These are phyloP conservation scores for Thaumatotibia leucotreta DNA, from an alignment of 1,140 invertebrate genomes.

Conservation along the genomic window DNA sequence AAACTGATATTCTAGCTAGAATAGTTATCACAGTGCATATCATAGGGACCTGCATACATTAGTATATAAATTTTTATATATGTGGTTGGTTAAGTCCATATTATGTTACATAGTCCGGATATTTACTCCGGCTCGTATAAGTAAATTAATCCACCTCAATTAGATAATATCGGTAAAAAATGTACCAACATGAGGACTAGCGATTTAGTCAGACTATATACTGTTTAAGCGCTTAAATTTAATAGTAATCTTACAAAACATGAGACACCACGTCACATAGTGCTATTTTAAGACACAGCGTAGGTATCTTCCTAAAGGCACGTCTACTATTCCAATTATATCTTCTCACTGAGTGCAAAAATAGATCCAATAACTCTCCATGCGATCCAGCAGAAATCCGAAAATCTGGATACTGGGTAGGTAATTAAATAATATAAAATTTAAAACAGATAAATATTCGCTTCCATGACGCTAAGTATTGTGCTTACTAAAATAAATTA, in stretches of 20 bases:
- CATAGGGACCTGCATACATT: too few relatives aligned
- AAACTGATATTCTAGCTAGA: too few relatives aligned
- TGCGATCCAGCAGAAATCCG: constrained; percentile 13
- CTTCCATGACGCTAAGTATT: neutral
- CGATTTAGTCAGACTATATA: too few relatives aligned
- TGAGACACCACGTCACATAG: constrained; percentile 6
- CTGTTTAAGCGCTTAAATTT: neutral
- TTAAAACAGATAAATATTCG: neutral
- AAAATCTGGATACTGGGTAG: neutral
- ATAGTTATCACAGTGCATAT: too few relatives aligned
- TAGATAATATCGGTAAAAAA: too few relatives aligned
- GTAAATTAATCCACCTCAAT: too few relatives aligned
- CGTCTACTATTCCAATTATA: constrained; percentile 51
- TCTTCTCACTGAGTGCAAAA: constrained; percentile 30
- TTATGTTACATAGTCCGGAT: too few relatives aligned
- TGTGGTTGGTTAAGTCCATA: too few relatives aligned
- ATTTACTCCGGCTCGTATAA: too few relatives aligned
- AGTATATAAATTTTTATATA: too few relatives aligned
- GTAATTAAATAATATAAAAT: neutral
- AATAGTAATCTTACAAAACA: neutral
- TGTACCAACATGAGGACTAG: too few relatives aligned
- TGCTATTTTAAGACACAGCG: constrained; percentile 21
- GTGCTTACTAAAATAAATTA: too few relatives aligned
- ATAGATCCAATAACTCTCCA: constrained; percentile 28
- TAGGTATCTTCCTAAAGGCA: constrained; percentile 37